Conservation (phyloP, 2,797 vertebrate species). For the Sarcoramphus papa region DNA sequence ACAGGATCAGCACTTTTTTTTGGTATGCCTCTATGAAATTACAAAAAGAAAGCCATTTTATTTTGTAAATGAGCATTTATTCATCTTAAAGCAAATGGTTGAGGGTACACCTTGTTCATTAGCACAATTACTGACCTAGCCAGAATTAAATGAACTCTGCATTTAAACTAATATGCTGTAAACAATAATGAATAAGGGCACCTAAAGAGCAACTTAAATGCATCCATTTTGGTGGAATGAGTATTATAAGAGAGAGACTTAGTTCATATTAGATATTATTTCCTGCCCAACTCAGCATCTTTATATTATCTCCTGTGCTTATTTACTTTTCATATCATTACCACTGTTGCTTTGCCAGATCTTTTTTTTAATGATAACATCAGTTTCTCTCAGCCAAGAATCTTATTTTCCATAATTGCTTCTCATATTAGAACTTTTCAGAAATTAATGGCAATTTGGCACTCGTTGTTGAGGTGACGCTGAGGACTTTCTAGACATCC, state of each 20-base stretch:
- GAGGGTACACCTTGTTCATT: constrained; percentile 31
- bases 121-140: constrained; percentile 34
- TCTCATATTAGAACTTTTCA: neutral
- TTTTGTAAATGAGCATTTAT: constrained; percentile 23
- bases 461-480: neutral
- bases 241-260: neutral
- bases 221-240: constrained; percentile 29
- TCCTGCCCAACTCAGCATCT: constrained; percentile 16
- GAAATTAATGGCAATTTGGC: neutral
- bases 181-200: neutral
- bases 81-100: neutral
- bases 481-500: neutral
- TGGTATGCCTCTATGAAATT: neutral
- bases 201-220: constrained; percentile 44
- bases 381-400: neutral
- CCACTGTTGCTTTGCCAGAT: neutral
- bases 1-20: neutral
- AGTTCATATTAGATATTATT: constrained; percentile 28
- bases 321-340: constrained; percentile 23
- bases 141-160: constrained; percentile 20
- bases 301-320: neutral
- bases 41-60: neutral
- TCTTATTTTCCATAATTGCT: constrained; percentile 16
- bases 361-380: neutral
- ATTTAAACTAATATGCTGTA: constrained; percentile 15